Percentiles rank a stretch among this genome's conserved stretches.
These are phyloP conservation scores for Typhlichthys eigenmanni DNA, from an alignment of 2,797 vertebrate genomes.

Conservation along the genomic window DNA sequence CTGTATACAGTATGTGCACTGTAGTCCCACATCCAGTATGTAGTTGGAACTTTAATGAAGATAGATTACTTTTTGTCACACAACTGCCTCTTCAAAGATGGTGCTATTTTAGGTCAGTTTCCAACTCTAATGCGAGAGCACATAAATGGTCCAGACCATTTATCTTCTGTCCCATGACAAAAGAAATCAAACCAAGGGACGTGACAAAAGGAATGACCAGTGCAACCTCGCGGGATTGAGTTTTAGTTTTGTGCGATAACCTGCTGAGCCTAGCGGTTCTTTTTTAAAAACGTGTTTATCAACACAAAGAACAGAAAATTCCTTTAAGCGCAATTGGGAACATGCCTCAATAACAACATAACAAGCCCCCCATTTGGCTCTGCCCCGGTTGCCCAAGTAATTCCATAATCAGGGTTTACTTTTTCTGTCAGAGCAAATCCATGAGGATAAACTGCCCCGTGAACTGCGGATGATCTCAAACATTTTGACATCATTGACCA, in stretches of 20 bases:
- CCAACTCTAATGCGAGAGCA: constrained; percentile 17
- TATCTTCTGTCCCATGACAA: constrained; percentile 19
- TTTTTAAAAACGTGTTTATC: constrained; percentile 20
- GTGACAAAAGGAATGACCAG: constrained; percentile 31
- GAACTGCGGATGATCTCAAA: constrained; percentile 32
- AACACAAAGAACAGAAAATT: constrained; percentile 20
- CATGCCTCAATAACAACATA: neutral
- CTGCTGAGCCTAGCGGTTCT: constrained; percentile 13
- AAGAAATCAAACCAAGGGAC: constrained; percentile 28
- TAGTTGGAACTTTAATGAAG: too few relatives aligned
- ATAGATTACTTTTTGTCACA: too few relatives aligned
- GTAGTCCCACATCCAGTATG: too few relatives aligned
- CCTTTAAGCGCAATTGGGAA: constrained; percentile 13
- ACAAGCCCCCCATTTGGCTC: neutral
- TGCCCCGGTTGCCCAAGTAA: neutral
- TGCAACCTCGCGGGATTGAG: constrained; percentile 23
- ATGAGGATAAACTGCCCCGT: constrained; percentile 18
- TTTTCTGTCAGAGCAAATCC: constrained; percentile 2
- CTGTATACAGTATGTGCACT: too few relatives aligned
- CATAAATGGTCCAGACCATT: constrained; percentile 26
- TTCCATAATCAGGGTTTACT: constrained; percentile 6
- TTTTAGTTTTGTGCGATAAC: constrained; percentile 34
- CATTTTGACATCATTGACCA: constrained; percentile 51
- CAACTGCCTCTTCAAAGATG: neutral
- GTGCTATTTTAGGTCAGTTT: constrained; percentile 15